These are phyloP conservation scores for Choloepus didactylus DNA, from an alignment of 2,797 vertebrate genomes.

Conservation along the genomic window DNA sequence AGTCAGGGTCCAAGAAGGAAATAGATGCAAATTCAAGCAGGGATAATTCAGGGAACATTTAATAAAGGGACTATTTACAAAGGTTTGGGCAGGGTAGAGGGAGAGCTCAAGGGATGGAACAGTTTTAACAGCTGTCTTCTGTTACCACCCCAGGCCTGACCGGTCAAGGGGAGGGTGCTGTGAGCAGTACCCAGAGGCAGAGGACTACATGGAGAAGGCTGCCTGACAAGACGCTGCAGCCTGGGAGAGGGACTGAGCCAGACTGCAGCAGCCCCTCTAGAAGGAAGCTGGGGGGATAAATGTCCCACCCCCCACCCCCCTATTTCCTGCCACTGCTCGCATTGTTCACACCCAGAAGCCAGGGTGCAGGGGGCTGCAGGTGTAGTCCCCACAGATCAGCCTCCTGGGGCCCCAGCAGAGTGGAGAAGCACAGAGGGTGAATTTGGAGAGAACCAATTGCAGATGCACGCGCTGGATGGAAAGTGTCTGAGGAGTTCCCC, in stretches of 20 bases:
- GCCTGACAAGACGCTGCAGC: not conserved
- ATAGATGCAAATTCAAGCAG: conserved; percentile 40
- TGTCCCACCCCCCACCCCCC: not conserved
- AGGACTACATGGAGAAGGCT: not conserved
- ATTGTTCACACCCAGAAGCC: not conserved
- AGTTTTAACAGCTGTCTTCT: not conserved
- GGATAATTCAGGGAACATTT: not conserved
- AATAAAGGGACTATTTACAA: not conserved
- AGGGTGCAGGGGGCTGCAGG: not conserved
- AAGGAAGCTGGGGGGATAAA: not conserved
- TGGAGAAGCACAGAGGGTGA: not conserved
- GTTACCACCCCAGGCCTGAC: not conserved
- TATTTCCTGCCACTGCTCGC: not conserved
- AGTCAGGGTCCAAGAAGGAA: not conserved
- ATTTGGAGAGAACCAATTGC: not conserved
- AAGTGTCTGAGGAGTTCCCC: not conserved
- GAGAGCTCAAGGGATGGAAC: not conserved
- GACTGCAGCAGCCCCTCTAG: not conserved
- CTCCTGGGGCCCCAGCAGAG: not conserved
- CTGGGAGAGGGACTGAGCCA: not conserved
- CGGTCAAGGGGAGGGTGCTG: not conserved
- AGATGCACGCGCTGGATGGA: not conserved
- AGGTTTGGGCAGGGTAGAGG: not conserved
- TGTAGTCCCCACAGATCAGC: not conserved
- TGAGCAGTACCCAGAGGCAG: not conserved